phyloP scores from a whole-genome alignment of 2,797 vertebrate species.

The Stomatorhinus walkeri region DNA sequence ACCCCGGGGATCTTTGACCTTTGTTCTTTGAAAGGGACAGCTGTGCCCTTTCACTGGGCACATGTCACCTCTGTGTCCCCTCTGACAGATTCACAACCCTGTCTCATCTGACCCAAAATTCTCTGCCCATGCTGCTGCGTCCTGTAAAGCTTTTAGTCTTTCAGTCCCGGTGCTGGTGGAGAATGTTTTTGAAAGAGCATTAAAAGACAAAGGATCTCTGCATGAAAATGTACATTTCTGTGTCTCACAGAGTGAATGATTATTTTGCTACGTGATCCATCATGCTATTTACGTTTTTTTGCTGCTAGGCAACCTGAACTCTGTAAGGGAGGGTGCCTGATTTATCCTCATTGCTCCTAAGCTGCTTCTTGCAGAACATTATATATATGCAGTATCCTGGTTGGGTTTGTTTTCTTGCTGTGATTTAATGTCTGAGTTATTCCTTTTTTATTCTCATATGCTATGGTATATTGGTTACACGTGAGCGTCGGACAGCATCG shows the following conservation, averaged over 20 bases:
- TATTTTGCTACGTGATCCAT: background rate
- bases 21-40: conserved; percentile 36
- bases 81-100: background rate
- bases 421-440: background rate
- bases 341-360: background rate
- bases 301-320: conserved; percentile 28
- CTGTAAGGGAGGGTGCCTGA: background rate
- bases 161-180: background rate
- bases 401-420: background rate
- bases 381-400: background rate
- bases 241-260: background rate
- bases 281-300: conserved; percentile 24
- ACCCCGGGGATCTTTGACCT: conserved; percentile 24
- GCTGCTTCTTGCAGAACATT: background rate
- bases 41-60: conserved; percentile 28
- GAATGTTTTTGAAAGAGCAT: background rate
- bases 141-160: background rate
- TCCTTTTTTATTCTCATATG: background rate
- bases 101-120: background rate
- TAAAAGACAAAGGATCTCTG: background rate
- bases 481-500: background rate
- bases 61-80: conserved; percentile 15
- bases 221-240: background rate
- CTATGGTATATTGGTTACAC: background rate
- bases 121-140: background rate